Conservation (phyloP, 2,888 invertebrate species). For the Lasioglossum zephyrum region DNA sequence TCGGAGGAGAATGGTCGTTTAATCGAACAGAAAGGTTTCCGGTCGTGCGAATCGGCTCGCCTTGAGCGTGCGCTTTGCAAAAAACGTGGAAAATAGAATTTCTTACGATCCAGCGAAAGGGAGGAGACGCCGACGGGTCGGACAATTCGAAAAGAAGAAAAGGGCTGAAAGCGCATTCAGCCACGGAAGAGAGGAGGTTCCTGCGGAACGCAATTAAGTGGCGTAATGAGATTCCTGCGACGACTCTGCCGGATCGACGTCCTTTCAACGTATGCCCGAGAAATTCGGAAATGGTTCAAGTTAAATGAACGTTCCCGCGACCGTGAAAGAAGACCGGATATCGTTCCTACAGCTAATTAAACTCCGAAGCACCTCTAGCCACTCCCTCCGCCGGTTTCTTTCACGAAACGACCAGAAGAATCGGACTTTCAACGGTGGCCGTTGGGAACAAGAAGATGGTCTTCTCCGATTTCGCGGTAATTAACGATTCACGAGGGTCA, state of each 20-base stretch:
- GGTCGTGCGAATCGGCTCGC: neutral
- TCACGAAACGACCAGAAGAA: neutral
- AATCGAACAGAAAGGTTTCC: constrained; percentile 4
- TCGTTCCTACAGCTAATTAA: constrained; percentile 70
- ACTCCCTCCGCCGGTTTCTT: neutral
- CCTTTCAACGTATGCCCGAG: constrained; percentile 57
- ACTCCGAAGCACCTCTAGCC: constrained; percentile 47
- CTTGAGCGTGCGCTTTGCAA: neutral
- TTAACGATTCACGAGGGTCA: neutral
- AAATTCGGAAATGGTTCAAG: constrained; percentile 73
- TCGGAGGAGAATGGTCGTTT: neutral
- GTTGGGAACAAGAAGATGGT: neutral
- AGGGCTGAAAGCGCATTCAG: constrained; percentile 21
- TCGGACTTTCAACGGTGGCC: neutral
- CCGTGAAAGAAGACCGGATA: constrained; percentile 63
- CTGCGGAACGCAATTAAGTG: constrained; percentile 67
- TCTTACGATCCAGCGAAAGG: neutral
- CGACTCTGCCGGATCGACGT: constrained; percentile 40
- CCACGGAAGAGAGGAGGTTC: constrained; percentile 38
- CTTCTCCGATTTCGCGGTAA: neutral
- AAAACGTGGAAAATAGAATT: constrained; percentile 14
- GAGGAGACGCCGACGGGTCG: neutral
- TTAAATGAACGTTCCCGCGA: constrained; percentile 73
- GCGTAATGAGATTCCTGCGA: constrained; percentile 69
- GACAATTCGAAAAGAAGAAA: constrained; percentile 15